Evolutionary conservation across 2,797 vertebrate genomes (phyloP).

Genomic region (Rhynchonycteris naso): DNA sequence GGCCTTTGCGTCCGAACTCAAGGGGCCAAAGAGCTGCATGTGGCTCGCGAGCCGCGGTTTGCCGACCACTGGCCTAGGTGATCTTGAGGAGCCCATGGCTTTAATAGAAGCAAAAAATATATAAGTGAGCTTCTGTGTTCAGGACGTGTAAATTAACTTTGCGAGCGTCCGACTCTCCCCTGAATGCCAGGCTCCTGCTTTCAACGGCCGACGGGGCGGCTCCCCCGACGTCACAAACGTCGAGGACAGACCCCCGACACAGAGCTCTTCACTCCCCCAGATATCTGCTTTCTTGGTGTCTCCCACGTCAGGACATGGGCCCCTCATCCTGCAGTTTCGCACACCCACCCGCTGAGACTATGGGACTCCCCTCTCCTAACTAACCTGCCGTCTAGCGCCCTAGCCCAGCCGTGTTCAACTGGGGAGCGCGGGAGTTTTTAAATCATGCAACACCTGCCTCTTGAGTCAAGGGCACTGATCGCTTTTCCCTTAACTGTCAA

Average conservation of each 20-base stretch:
- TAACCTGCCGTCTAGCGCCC: neutral
- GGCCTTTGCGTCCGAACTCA: too few relatives aligned
- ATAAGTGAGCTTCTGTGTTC: neutral
- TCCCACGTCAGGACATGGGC: neutral
- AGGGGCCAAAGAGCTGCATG: too few relatives aligned
- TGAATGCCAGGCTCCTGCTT: neutral
- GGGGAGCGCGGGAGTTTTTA: too few relatives aligned
- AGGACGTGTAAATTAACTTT: neutral
- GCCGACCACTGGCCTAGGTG: too few relatives aligned
- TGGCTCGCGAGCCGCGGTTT: too few relatives aligned
- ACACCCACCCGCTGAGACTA: neutral
- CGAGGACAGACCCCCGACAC: neutral
- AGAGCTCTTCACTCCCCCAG: neutral
- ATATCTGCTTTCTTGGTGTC: neutral
- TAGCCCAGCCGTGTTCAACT: too few relatives aligned
- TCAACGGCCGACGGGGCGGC: neutral
- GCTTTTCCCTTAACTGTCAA: neutral
- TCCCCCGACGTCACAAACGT: neutral
- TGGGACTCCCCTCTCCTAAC: neutral
- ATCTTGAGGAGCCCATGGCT: accelerated
- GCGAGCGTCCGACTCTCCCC: neutral
- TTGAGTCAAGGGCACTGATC: neutral
- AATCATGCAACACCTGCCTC: neutral
- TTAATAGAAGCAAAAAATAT: neutral
- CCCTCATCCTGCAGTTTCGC: neutral